Evolutionary conservation across 2,888 invertebrate species (phyloP), one percentile per base, ranked within the genome.

Genomic region (Lysandra bellargus): DNA sequence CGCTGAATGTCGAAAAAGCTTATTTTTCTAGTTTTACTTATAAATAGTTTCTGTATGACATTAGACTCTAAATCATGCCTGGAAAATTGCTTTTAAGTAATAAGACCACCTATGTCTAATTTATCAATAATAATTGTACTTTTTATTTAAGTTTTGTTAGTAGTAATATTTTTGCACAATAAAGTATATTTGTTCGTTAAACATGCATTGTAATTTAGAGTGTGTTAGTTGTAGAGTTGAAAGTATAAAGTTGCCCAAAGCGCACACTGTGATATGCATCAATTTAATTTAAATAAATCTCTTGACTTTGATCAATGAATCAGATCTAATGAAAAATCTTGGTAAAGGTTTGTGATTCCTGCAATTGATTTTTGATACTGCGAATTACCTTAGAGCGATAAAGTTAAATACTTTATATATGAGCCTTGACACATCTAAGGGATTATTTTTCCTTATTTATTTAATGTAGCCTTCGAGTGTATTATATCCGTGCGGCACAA

Each of bases 381-480:
- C 60, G 78, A 79, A 74, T 80, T 81, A 79, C 81, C 81, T 82
- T 82, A 81, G 81, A 79, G 80, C 78, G 80, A 83, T 83, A 83
- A 83, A 81, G 81, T 83, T 81, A 81, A 80, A 80, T 81, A 81
- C 61, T 77, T 88, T 86, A 87, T 87, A 84, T 82, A 81, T 80
- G 83, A 89, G 81, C 90, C 90, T 91, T 91, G 91, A 87, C 86
- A 87, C 85, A 85, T 88, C 84, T 86, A 84, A 85, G 83, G 83
- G 84, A 85, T 85, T 86, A 86, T 79, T 90, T 92, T 92, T 92
- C 92, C 92, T 93, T 87, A 86, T 92, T 87, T 84, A 85, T 87
- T 86, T 85, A 84, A 84, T 85, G 86, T 83, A 89, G 81, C 88
- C 89, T 85, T 89, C 83, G 88, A 88, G 84, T 83, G 81, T 86